phyloP scores from a whole-genome alignment of 2,797 vertebrate species.

The Nannoperca australis region DNA sequence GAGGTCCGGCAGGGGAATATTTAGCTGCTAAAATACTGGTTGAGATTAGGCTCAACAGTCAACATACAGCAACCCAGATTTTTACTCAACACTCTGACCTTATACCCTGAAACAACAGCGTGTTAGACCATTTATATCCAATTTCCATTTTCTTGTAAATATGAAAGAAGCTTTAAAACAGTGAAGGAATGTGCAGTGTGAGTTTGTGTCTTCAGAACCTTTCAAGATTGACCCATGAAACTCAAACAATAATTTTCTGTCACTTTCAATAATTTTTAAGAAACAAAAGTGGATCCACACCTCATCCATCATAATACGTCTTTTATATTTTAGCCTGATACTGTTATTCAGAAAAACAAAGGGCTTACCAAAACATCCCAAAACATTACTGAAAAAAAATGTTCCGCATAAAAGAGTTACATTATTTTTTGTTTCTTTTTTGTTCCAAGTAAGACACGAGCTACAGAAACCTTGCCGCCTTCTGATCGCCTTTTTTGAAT shows the following conservation, averaged over 20 bases:
- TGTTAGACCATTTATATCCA: constrained; percentile 4
- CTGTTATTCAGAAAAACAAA: constrained; percentile 5
- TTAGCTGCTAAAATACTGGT: background rate
- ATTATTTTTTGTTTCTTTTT: constrained; percentile 4
- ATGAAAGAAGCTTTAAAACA: constrained; percentile 35
- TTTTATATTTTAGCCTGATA: constrained; percentile 9
- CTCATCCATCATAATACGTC: constrained; percentile 5
- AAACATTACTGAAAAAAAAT: background rate
- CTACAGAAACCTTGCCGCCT: constrained; percentile 28
- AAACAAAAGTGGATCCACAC: constrained; percentile 20
- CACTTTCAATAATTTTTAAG: too few species aligned
- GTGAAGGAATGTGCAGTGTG: constrained; percentile 1
- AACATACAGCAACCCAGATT: constrained; percentile 5
- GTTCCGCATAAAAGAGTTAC: background rate
- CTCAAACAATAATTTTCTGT: constrained; percentile 20
- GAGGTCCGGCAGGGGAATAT: background rate
- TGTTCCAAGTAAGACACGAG: constrained; percentile 29
- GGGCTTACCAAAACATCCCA: background rate
- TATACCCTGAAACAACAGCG: constrained; percentile 20
- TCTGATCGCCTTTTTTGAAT: constrained; percentile 27
- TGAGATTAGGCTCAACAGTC: background rate
- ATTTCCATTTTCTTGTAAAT: constrained; percentile 21
- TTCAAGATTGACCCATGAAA: constrained; percentile 28
- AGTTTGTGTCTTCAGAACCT: constrained; percentile 6
- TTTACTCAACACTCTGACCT: constrained; percentile 7